phyloP scores from a whole-genome alignment of 2,888 invertebrate species.

The Tetragonisca angustula region DNA sequence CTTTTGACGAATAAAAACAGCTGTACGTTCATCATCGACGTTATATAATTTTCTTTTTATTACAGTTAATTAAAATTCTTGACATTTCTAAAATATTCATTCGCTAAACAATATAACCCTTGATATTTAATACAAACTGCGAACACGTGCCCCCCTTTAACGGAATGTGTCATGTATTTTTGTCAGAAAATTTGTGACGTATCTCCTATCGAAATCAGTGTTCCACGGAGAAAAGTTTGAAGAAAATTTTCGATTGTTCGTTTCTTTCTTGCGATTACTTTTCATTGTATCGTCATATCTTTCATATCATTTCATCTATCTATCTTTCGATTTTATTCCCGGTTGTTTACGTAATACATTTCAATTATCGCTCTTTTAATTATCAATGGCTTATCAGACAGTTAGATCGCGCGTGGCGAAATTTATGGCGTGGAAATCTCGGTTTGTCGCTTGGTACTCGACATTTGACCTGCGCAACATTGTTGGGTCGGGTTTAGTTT shows the following conservation, averaged over 20 bases:
- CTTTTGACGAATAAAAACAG: background rate
- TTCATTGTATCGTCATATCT: background rate
- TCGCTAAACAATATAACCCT: background rate
- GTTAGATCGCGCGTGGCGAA: constrained; percentile 14
- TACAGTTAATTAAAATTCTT: background rate
- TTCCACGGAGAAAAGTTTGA: too few relatives aligned
- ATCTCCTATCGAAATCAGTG: background rate
- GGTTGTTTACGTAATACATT: constrained; percentile 21
- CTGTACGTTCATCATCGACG: too few relatives aligned
- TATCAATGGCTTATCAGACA: constrained; percentile 36
- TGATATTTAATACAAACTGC: background rate
- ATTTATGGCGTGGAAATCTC: constrained; percentile 61
- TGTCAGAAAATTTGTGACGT: background rate
- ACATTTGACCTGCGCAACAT: constrained; percentile 66
- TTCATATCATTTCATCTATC: too few relatives aligned
- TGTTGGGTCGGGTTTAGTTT: constrained; percentile 57
- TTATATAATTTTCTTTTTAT: background rate
- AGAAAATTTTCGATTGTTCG: too few relatives aligned
- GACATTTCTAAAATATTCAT: background rate
- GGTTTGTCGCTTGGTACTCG: constrained; percentile 61
- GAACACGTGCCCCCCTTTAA: too few relatives aligned
- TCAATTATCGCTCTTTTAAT: constrained; percentile 41
- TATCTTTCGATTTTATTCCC: constrained; percentile 13
- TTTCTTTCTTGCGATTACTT: background rate
- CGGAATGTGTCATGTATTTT: background rate